These are phyloP conservation scores for Spinus olivaceus DNA, from an alignment of 2,797 vertebrate genomes.

Conservation along the genomic window DNA sequence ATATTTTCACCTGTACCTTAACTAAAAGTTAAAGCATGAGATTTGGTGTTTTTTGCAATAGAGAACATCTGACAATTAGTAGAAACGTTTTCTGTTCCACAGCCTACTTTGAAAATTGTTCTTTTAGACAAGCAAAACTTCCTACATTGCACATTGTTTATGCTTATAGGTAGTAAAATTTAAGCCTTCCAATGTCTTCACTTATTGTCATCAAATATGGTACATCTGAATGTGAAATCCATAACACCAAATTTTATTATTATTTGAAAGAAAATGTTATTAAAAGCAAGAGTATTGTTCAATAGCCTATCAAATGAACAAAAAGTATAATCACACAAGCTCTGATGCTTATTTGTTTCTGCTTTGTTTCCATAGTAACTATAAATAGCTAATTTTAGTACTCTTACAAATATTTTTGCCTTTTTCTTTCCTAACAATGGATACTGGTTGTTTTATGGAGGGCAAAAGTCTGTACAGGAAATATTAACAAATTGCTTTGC, in stretches of 20 bases:
- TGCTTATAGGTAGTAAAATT: not conserved
- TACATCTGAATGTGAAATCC: not conserved
- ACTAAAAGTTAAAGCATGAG: not conserved
- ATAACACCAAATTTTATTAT: not conserved
- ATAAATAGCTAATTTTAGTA: slow-evolving; percentile 60
- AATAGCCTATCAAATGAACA: not conserved
- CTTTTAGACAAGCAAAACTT: not conserved
- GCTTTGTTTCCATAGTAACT: slow-evolving; percentile 68
- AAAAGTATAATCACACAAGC: slow-evolving; percentile 24
- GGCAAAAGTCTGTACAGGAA: not conserved
- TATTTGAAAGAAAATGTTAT: not conserved
- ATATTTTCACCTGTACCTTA: not conserved
- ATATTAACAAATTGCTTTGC: not conserved
- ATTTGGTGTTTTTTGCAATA: not conserved
- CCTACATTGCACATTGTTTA: not conserved
- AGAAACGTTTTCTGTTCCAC: not conserved
- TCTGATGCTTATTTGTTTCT: slow-evolving; percentile 37
- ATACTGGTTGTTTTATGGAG: slow-evolving; percentile 46
- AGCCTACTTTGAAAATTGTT: not conserved
- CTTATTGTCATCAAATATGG: not conserved
- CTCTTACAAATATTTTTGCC: slow-evolving; percentile 58
- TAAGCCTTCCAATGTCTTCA: not conserved
- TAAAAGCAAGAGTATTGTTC: not conserved
- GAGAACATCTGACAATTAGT: not conserved
- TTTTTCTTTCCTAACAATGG: slow-evolving; percentile 46